These are phyloP conservation scores for Diplazon laetatorius DNA, from an alignment of 2,888 invertebrate genomes.

Conservation along the genomic window DNA sequence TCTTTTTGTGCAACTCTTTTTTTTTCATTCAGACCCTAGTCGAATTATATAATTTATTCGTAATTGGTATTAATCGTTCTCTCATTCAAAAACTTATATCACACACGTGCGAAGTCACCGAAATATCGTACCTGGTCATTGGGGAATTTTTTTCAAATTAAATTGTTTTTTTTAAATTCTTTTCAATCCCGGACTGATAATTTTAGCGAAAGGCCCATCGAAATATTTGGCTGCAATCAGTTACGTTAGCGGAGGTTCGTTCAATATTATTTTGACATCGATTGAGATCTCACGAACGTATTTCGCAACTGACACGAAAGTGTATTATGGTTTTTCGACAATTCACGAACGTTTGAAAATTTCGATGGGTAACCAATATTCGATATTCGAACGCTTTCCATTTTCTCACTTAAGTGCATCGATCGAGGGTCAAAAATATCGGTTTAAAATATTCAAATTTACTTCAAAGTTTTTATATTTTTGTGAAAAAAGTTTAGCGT, in stretches of 20 bases:
- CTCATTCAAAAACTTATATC: slow-evolving; percentile 42
- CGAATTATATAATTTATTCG: slow-evolving; percentile 19
- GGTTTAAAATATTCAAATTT: too few relatives aligned
- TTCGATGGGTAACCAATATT: too few relatives aligned
- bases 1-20: slow-evolving; percentile 29
- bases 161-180: slow-evolving; percentile 49
- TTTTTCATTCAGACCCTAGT: slow-evolving; percentile 7
- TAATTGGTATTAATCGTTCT: not conserved
- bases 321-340: too few relatives aligned
- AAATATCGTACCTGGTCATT: slow-evolving; percentile 22
- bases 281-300: not conserved
- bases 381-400: too few relatives aligned
- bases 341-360: too few relatives aligned
- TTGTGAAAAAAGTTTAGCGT: too few relatives aligned
- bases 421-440: too few relatives aligned
- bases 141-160: not conserved
- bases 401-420: too few relatives aligned
- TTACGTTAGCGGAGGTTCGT: not conserved
- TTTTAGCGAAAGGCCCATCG: not conserved
- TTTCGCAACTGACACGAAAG: too few relatives aligned
- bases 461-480: too few relatives aligned
- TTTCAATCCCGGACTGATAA: slow-evolving; percentile 41
- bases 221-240: not conserved
- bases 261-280: not conserved
- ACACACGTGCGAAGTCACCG: slow-evolving; percentile 36